Conservation (phyloP, 2,888 invertebrate species). For the Orthosia incerta region DNA sequence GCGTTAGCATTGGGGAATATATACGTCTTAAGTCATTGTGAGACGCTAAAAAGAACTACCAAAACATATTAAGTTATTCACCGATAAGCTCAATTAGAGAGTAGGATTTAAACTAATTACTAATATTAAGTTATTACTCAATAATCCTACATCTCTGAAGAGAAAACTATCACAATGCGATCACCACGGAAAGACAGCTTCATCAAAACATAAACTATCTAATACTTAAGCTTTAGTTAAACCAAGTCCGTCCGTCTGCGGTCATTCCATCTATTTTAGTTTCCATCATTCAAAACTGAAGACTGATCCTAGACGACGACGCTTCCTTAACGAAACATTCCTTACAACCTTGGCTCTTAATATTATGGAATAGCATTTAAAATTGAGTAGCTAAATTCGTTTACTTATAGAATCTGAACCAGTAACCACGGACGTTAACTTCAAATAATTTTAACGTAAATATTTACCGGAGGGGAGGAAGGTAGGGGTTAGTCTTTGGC, state of each 20-base stretch:
- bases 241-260: slow-evolving; percentile 8
- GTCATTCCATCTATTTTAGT: slow-evolving; percentile 53
- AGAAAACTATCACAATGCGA: neutral
- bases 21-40: no score
- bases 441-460: slow-evolving; percentile 74
- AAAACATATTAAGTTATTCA: neutral
- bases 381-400: slow-evolving; percentile 13
- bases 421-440: slow-evolving; percentile 61
- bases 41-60: neutral
- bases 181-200: neutral
- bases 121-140: no score
- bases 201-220: slow-evolving; percentile 8
- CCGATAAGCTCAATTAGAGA: neutral
- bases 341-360: slow-evolving; percentile 13
- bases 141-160: no score
- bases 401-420: slow-evolving; percentile 3
- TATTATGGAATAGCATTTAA: slow-evolving; percentile 15
- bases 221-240: neutral
- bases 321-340: slow-evolving; percentile 27
- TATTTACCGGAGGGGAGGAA: slow-evolving; percentile 69
- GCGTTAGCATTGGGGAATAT: no score
- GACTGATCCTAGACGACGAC: slow-evolving; percentile 22
- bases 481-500: slow-evolving; percentile 40
- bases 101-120: no score
- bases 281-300: slow-evolving; percentile 43